Evolutionary conservation across 2,113 vertebrate species (phyloP), one percentile per base, ranked within the genome.

Genomic region (Scomber colias): DNA sequence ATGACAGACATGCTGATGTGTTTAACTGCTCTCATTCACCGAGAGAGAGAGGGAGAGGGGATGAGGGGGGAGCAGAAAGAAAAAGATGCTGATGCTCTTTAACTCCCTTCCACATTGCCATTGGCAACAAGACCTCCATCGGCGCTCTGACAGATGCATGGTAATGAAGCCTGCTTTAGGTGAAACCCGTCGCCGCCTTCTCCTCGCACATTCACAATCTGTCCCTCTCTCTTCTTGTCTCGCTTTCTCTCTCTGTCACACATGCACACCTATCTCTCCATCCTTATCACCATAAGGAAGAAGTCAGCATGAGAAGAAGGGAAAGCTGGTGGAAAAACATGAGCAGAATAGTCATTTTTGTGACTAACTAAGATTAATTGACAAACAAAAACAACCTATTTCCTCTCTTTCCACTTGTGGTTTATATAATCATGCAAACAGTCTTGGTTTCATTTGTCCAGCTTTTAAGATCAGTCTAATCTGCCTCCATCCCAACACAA

Each of bases 1-100:
- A 90, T 91, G 92, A 94, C 89, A 92, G 91, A 92, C 91, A 85
- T 83, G 84, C 87, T 93, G 90, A 94, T 93, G 90, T 91, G 90
- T 90, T 92, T 93, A 91, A 92, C 88, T 81, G 81, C 67, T 88
- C 82, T 68, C 57, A 27, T 72, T 87, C 77, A 65, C 71, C 59
- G 64, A 57, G 76, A 68, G 74, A 3, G 71, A 78, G 74, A 35
- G 80, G 49, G 72, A 81, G 79, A 5, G 5, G 10, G 7, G 16
- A 19, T 2, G 19, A 7, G 40, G 19, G 9, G 27, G 12, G 67
- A 12, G 60, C 6, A 2, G 40, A 30, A 40, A 57, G 27, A 31
- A 74, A 79, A 82, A 86, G 69, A 76, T 85, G 83, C 82, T 75
- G 70, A 90, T 85, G 89, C 79, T 89, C 70, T 92, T 92, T 93